phyloP scores from a whole-genome alignment of 2,888 invertebrate species.

The Leptodirus hochenwartii region DNA sequence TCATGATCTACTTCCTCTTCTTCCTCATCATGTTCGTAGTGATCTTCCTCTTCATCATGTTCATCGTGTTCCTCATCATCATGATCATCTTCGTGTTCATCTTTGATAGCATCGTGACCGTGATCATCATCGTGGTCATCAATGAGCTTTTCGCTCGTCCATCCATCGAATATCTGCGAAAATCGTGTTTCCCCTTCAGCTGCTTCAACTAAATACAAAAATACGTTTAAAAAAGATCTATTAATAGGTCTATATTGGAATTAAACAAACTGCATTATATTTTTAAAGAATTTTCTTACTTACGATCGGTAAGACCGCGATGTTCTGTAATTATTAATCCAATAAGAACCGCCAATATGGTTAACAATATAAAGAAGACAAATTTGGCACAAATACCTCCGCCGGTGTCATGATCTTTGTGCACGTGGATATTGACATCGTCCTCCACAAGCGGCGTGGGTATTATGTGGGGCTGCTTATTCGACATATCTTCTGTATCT shows the following conservation, averaged over 20 bases:
- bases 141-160: conserved; percentile 45
- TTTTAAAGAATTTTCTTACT: conserved; percentile 26
- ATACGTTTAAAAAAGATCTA: neutral
- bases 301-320: conserved; percentile 60
- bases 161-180: conserved; percentile 59
- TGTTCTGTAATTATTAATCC: conserved; percentile 66
- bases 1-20: conserved; percentile 12
- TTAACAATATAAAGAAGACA: conserved; percentile 59
- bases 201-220: conserved; percentile 32
- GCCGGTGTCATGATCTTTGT: conserved; percentile 57
- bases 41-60: conserved; percentile 15
- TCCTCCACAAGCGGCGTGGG: conserved; percentile 23
- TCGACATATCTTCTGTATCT: conserved; percentile 13
- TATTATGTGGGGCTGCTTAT: conserved; percentile 11
- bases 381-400: conserved; percentile 74
- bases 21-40: conserved; percentile 21
- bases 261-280: neutral
- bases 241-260: conserved; percentile 5
- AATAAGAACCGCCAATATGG: conserved; percentile 50
- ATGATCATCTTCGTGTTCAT: conserved; percentile 14
- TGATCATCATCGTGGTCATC: conserved; percentile 17
- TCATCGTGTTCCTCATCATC: conserved; percentile 16
- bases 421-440: conserved; percentile 59
- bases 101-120: conserved; percentile 15
- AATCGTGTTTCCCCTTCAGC: conserved; percentile 46